Evolutionary conservation across 2,888 invertebrate genomes (phyloP), one percentile per base, ranked within the genome.

Genomic region (Sarcophaga subvicina): DNA sequence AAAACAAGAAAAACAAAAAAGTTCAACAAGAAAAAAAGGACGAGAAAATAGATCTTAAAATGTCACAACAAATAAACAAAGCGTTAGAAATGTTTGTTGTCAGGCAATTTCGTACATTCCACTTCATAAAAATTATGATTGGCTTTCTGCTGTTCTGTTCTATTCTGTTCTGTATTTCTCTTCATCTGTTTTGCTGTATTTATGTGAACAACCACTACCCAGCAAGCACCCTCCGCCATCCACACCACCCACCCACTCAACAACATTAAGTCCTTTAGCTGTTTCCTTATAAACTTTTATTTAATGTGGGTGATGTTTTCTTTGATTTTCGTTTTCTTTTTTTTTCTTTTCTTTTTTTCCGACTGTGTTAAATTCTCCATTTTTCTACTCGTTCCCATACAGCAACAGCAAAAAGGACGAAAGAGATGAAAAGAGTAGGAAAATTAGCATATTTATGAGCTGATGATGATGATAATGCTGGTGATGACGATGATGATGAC

Each of bases 101-200:
- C 91, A 91, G 89, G 89, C 91, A 91, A 92, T 91, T 91, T 90
- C 87, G 89, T 88, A 90, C 90, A 90, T 92, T 91, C 90, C 92
- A 91, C 91, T 91, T 91, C 90, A 92, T 91, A 91, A 91, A 90
- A 91, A 92, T 90, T 91, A 90, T 91, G 92, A 92, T 92, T 93
- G 92, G 92, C 89, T 91, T 89, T 89, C 87, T 88, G 81, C 77
- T 82, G 37, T 37, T 8, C 37, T 37, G 37, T 37, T 8, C 37
- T 37, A 2, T 37, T 71, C 70, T 70, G 49, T 14, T 27, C 81
- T 20, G 20, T 20, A 1, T 1, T 71, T 62, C n/a, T 37, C 37
- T 37, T 37, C 37, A 37, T 37, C 66, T 49, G 12, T 63, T 67
- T 20, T 49, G 14, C 49, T 49, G 12, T 11, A 4, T 49, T 49